Evolutionary conservation across 1,140 invertebrate genomes (phyloP).

Genomic region (Drosophila trapezifrons): DNA sequence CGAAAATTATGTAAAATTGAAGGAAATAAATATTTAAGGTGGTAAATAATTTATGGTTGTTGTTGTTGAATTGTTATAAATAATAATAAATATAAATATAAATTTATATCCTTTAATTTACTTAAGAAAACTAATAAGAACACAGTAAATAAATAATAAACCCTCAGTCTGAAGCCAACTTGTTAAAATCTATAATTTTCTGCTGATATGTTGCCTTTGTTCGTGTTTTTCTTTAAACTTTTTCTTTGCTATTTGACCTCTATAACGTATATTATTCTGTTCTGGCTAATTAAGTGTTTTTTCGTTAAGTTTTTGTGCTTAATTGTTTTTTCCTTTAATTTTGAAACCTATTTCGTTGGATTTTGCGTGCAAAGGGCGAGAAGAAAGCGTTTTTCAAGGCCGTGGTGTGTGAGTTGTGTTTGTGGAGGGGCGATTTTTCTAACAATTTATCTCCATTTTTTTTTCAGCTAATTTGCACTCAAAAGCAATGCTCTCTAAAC

Average conservation of each 20-base stretch:
- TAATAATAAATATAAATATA: too few species aligned
- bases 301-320: neutral
- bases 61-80: neutral
- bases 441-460: constrained; percentile 22
- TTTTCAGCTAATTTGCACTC: constrained; percentile 20
- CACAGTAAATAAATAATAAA: too few species aligned
- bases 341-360: constrained; percentile 71
- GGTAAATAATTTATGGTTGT: too few species aligned
- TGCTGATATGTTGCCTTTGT: constrained; percentile 24
- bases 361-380: constrained; percentile 27
- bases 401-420: constrained; percentile 7
- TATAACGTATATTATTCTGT: constrained; percentile 5
- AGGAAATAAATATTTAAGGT: too few species aligned
- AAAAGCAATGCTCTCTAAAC: constrained; percentile 22
- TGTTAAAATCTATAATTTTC: constrained; percentile 2
- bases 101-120: too few species aligned
- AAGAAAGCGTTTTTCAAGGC: constrained; percentile 5
- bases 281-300: constrained; percentile 26
- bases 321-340: constrained; percentile 45
- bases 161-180: neutral
- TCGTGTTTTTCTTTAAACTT: neutral
- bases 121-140: too few species aligned
- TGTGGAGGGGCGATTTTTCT: constrained; percentile 28
- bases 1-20: too few species aligned
- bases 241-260: constrained; percentile 5